phyloP scores from a whole-genome alignment of 2,888 invertebrate species.

The Nowickia ferox region DNA sequence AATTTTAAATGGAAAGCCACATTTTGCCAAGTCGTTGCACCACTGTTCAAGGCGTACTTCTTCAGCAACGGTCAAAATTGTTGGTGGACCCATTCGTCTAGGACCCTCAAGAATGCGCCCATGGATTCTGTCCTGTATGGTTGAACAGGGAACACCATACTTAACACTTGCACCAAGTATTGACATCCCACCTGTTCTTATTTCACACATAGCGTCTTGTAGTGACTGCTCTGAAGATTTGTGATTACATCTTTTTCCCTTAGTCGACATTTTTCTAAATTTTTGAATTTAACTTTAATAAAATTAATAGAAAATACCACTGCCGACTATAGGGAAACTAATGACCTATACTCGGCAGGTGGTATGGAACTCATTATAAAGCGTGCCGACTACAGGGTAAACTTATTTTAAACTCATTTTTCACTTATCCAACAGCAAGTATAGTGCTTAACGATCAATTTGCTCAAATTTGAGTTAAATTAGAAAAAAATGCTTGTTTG shows the following conservation, averaged over 20 bases:
- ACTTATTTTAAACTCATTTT: conserved; percentile 13
- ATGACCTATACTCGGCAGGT: not conserved
- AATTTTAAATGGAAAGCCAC: conserved; percentile 19
- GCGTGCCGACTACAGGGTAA: conserved; percentile 5
- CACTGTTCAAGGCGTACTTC: conserved; percentile 15
- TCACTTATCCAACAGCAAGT: not conserved
- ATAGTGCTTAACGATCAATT: conserved; percentile 1
- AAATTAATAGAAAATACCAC: not conserved
- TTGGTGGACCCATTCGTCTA: conserved; percentile 23
- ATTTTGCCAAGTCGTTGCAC: conserved; percentile 27
- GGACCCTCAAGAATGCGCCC: not conserved
- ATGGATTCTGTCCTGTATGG: not conserved
- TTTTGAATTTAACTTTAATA: not conserved
- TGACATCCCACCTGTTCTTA: not conserved
- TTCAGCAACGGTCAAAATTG: not conserved
- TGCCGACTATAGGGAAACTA: conserved; percentile 11
- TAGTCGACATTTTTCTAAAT: not conserved
- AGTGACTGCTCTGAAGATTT: conserved; percentile 9
- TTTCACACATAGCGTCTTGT: conserved; percentile 1
- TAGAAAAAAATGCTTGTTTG: not conserved
- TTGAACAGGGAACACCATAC: conserved; percentile 34
- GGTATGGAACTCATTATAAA: not conserved
- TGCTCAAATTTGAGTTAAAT: conserved; percentile 15
- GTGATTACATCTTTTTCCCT: not conserved
- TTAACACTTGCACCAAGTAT: conserved; percentile 21